Percentiles rank a stretch among this genome's conserved stretches.
Evolutionary conservation across 2,888 invertebrate species (phyloP).

Genomic region (Drosophila peninsularis): DNA sequence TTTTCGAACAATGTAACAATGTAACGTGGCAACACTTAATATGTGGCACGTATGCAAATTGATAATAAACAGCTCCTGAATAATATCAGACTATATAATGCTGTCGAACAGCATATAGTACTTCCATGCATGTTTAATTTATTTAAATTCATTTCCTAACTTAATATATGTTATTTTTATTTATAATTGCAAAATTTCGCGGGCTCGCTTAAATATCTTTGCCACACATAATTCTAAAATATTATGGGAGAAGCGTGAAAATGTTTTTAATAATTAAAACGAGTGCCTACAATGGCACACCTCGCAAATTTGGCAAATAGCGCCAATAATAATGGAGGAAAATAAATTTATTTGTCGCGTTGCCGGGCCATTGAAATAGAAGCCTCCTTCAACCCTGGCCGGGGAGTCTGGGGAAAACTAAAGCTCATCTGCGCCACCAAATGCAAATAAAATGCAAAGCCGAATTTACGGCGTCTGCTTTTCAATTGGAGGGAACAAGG

Average conservation of each 20-base stretch:
- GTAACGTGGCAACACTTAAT: slow-evolving; percentile 40
- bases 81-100: not conserved
- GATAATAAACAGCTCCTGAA: not conserved
- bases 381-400: not conserved
- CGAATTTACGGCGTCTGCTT: slow-evolving; percentile 67
- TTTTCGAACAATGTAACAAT: slow-evolving; percentile 19
- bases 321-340: slow-evolving; percentile 41
- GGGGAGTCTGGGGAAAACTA: slow-evolving; percentile 34
- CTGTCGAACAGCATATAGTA: not conserved
- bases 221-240: not conserved
- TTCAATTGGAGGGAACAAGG: slow-evolving; percentile 49
- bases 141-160: not conserved
- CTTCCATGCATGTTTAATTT: not conserved
- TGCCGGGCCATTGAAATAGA: slow-evolving; percentile 54
- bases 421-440: slow-evolving; percentile 56
- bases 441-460: slow-evolving; percentile 74
- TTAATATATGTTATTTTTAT: not conserved
- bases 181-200: not conserved
- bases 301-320: slow-evolving; percentile 53
- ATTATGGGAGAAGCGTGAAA: not conserved
- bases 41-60: slow-evolving; percentile 19
- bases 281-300: slow-evolving; percentile 35
- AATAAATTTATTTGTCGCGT: slow-evolving; percentile 53
- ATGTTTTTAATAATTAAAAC: slow-evolving; percentile 18
- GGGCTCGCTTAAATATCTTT: not conserved